Evolutionary conservation across 2,113 vertebrate species (phyloP).

Genomic region (Danio rerio): GRCz12tu NC_133182.1:58901501-58902000

Average conservation of each 20-base stretch:
- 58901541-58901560: constrained; percentile 37
- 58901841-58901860: constrained; percentile 21
- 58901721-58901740: background rate
- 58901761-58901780: background rate
- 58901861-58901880: constrained; percentile 37
- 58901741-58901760: constrained; percentile 54
- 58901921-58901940: background rate
- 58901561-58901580: constrained; percentile 18
- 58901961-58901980: constrained; percentile 55
- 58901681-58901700: constrained; percentile 35
- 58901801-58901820: constrained; percentile 54
- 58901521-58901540: too few relatives aligned
- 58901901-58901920: background rate
- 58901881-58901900: constrained; percentile 34
- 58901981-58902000: constrained; percentile 54
- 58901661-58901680: constrained; percentile 28
- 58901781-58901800: constrained; percentile 41
- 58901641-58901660: constrained; percentile 15
- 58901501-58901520: too few relatives aligned
- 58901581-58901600: constrained; percentile 41
- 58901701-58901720: constrained; percentile 3
- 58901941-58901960: constrained; percentile 56
- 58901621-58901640: constrained; percentile 5
- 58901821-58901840: constrained; percentile 52
- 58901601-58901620: constrained; percentile 48